Evolutionary conservation across 2,888 invertebrate species (phyloP), one percentile per base, ranked within the genome.

Genomic region (Scaptomyza tumidula): DNA sequence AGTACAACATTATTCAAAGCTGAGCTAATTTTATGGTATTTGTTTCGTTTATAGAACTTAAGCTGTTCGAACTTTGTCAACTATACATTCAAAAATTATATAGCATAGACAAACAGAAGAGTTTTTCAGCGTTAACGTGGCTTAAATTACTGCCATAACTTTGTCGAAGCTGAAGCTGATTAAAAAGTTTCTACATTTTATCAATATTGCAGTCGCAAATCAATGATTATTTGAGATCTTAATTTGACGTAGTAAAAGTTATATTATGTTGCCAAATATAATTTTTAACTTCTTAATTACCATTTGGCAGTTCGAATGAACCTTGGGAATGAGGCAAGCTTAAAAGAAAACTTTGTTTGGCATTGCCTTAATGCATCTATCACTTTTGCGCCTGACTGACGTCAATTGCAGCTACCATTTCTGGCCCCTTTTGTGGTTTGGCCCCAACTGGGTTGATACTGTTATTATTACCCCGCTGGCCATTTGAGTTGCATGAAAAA

Each of bases 401-500:
- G 65, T 50, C 65, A 50, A 64, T 7, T n/a, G 35, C 19, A 27
- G 35, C 16, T 16, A 4, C 16, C 24, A 35, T 49, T 33, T 14
- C 24, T 4, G 24, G 19, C 39, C 19, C 16, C 16, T 5, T 24
- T 35, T n/a, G 13, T 11, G 43, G 19, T 6, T 10, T 11, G 16
- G 14, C 0, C n/a, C n/a, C n/a, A 9, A 29, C 19, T 10, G 4
- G 31, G 2, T 19, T 16, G 33, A 55, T 43, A 55, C 44, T 46
- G 71, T 33, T 55, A 52, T 33, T 55, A 52, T 43, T 29, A 52
- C 10, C 56, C 69, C 56, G 19, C 27, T 65, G 76, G 59, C 46
- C 67, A 48, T 73, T 88, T 71, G 61, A 63, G 65, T 70, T 67
- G 70, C 65, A 75, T 89, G 88, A 86, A 78, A 82, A 82, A 89